Conservation (phyloP, 2,797 vertebrate species). For the Mallotus villosus region DNA sequence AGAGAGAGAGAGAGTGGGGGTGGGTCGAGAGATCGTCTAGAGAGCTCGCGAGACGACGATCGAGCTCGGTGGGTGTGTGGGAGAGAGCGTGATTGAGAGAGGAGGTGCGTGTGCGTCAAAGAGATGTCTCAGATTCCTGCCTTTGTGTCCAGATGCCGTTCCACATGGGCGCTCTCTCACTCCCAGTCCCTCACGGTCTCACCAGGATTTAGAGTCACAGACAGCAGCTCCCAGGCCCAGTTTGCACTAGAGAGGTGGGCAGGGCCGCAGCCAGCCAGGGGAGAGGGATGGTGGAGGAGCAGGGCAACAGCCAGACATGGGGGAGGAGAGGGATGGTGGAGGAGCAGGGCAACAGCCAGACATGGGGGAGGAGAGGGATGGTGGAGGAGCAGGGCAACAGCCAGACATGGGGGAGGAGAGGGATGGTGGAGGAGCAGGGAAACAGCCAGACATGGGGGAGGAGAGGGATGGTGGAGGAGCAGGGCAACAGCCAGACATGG, state of each 20-base stretch:
- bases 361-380: no score
- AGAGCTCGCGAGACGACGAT: no score
- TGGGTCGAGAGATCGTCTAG: no score
- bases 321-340: not conserved
- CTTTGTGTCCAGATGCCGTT: slow-evolving; percentile 79
- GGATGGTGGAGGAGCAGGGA: not conserved
- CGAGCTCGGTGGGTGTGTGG: no score
- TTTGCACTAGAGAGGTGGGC: no score
- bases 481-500: no score
- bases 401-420: no score
- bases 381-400: no score
- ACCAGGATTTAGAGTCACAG: slow-evolving; percentile 40
- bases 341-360: no score
- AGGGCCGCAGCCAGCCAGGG: not conserved
- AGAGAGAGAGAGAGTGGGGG: not conserved
- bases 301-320: slow-evolving; percentile 5
- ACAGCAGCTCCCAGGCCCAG: slow-evolving; percentile 8
- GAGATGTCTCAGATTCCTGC: slow-evolving; percentile 71
- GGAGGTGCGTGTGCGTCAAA: slow-evolving; percentile 42
- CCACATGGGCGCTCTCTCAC: slow-evolving; percentile 69
- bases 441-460: no score
- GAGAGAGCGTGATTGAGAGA: not conserved
- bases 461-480: not conserved
- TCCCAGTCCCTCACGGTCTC: slow-evolving; percentile 7
- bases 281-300: not conserved